Base-by-base conservation (phyloP, 1,140 invertebrate genomes). In the Adelges cooleyi region DNA sequence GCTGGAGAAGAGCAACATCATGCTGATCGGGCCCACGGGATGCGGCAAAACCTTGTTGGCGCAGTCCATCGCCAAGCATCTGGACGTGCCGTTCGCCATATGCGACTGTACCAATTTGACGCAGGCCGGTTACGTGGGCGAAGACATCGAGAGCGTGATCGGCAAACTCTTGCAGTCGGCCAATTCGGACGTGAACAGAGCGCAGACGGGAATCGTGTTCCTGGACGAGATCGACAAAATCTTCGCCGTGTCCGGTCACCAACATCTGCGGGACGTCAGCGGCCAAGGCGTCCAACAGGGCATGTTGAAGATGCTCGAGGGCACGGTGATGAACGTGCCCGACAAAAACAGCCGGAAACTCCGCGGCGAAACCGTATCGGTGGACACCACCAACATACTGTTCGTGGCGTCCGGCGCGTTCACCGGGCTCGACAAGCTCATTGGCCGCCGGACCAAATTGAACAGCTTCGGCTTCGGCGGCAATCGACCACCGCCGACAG, bases 181-280 rank as follows among this genome's bases (percentile, higher is more conserved):
- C 38, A 92, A 95, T 76, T 95, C 92, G 73, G 90, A 92, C 73
- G 92, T 99, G 62, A 95, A 98, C 62, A 85, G 89, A 71, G 95
- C 96, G 66, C 93, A 98, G 73, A 92, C 91, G 73, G 94, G 94
- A 20, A 99, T 99, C 68, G 94, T 99, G n/a, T 99, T 99, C 75
- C 78, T 99, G 65, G 96, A 99, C 76, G 96, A 99, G 77, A 93
- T 99, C n/a, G 97, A 99, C 75, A 99, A 99, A 81, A 99, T 99
- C 69, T 95, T 95, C 5, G 93, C 94, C 33, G 93, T 97, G 3
- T 92, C 94, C 27, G 94, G 95, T 13, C 95, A 97, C 71, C 93
- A 98, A 77, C 93, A 97, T 73, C 77, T 98, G 36, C 79, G 96
- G 68, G 96, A 98, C 77, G 95, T 99, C 11, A 94, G 95, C 65